phyloP scores from a whole-genome alignment of 1,140 invertebrate species.

The Colletes gigas region DNA sequence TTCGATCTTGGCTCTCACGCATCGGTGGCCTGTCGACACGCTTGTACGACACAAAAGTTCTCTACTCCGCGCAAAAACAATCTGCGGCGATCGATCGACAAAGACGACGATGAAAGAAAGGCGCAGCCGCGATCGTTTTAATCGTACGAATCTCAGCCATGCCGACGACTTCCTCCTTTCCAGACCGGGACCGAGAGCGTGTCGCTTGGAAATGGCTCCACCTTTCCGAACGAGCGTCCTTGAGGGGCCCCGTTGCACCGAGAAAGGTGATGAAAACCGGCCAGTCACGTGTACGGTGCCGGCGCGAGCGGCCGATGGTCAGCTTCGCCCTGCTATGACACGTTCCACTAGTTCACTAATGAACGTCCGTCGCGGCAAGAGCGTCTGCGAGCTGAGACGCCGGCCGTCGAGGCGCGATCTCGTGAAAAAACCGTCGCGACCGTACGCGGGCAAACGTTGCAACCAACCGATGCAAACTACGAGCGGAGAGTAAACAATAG shows the following conservation, averaged over 20 bases:
- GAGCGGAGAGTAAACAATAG: too few relatives aligned
- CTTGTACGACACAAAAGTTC: too few relatives aligned
- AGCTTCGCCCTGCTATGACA: conserved; percentile 12
- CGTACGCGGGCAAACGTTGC: too few relatives aligned
- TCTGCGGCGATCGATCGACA: conserved; percentile 9
- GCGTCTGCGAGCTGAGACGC: neutral
- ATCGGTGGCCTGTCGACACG: too few relatives aligned
- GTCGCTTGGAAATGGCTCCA: conserved; percentile 58
- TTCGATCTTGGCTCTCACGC: too few relatives aligned
- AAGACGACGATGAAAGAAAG: neutral
- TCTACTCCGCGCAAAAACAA: too few relatives aligned
- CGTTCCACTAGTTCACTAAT: conserved; percentile 9
- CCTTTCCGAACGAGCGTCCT: conserved; percentile 67
- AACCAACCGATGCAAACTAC: too few relatives aligned
- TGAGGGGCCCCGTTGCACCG: conserved; percentile 62
- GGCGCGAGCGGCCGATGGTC: conserved; percentile 44
- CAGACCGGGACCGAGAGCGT: conserved; percentile 9
- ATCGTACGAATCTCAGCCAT: conserved; percentile 25
- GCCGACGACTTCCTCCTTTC: conserved; percentile 61
- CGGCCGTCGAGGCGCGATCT: neutral
- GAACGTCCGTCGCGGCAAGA: neutral
- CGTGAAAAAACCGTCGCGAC: neutral
- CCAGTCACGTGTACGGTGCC: conserved; percentile 70
- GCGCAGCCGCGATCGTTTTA: conserved; percentile 24
- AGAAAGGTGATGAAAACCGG: conserved; percentile 70